Base-by-base conservation (phyloP, 2,888 invertebrate genomes). In the Chrysodeixis includens region DNA sequence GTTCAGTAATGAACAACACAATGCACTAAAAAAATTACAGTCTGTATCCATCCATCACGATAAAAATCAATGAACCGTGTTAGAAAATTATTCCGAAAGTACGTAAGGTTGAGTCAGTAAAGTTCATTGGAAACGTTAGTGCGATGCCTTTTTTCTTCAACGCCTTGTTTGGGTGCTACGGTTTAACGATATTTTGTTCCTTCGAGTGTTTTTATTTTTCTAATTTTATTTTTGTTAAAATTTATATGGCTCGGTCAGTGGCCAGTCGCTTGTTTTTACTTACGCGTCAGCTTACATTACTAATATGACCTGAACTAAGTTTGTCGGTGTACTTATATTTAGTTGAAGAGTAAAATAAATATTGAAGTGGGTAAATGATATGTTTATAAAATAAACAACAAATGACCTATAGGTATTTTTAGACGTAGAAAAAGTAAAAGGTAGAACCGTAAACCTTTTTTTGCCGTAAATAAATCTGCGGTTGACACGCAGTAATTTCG, bases 381-480 rank as follows among this genome's bases (percentile, higher is more conserved):
- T 26, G 26, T 26, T 26, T 26, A 2, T 26, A 6, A 26, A 26
- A 26, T 26, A 26, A 4, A 6, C 26, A 26, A 14, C 12, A 14
- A 14, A 35, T 4, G 10, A 10, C 4, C 0, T 9, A 35, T 4
- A 35, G 35, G 10, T 2, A 18, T 44, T 0, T 44, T 16, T 16
- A 44, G n/a, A 44, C 16, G 8, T 18, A 46, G 46, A 46, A 9
- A 46, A 18, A 18, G 30, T 16, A 18, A 49, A 16, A 57, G 9
- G n/a, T 16, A 44, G 32, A 20, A 30, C 44, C 53, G 51, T 60
- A 40, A 49, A 49, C 22, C 52, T 52, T 52, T 52, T 65, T 56
- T 26, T 44, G 32, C 30, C 32, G 32, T 57, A 35, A 60, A 46
- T 30, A 32, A 60, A 66, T 44, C 12, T 22, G 26, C 22, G 20